A percentile compares a stretch with the other conserved stretches of the same genome.
phyloP scores from a whole-genome alignment of 2,113 vertebrate genomes.

The Sitta europaea region DNA sequence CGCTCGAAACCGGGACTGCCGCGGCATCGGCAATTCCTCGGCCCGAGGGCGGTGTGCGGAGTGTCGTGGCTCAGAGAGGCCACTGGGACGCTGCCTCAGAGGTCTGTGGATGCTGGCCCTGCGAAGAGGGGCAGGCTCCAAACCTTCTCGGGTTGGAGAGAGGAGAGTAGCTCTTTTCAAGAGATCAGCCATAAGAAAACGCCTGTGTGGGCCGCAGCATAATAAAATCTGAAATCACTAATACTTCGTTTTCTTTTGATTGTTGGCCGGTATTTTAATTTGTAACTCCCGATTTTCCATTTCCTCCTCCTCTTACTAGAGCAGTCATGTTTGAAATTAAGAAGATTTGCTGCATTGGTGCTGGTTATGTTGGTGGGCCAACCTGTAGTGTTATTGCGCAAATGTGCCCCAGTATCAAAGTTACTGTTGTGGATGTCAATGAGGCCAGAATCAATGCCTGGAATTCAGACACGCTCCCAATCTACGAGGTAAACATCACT shows the following conservation, averaged over 20 bases:
- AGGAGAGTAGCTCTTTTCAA: rapidly evolving
- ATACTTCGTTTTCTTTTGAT: background rate
- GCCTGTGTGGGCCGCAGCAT: background rate
- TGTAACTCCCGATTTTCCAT: background rate
- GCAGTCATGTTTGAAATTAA: conserved; percentile 89
- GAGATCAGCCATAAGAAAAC: background rate
- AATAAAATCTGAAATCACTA: background rate
- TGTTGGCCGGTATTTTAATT: background rate
- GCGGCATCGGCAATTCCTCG: background rate
- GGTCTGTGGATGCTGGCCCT: background rate
- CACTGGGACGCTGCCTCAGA: background rate
- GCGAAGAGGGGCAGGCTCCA: background rate
- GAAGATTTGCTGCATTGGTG: conserved; percentile 96
- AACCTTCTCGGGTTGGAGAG: background rate
- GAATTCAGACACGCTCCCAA: conserved; percentile 94
- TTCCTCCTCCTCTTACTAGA: background rate
- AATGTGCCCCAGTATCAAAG: conserved; percentile 91
- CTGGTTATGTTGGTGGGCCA: conserved; percentile 95
- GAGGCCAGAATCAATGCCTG: conserved; percentile 94
- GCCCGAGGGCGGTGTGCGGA: rapidly evolving
- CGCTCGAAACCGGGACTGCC: rapidly evolving
- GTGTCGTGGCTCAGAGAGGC: background rate
- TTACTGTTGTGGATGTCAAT: conserved; percentile 91
- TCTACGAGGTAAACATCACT: conserved; percentile 87
- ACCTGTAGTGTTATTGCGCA: conserved; percentile 96